A percentile compares a stretch with the other conserved stretches of the same genome.
phyloP scores from a whole-genome alignment of 1,140 invertebrate genomes.

The Zaprionus lachaisei region DNA sequence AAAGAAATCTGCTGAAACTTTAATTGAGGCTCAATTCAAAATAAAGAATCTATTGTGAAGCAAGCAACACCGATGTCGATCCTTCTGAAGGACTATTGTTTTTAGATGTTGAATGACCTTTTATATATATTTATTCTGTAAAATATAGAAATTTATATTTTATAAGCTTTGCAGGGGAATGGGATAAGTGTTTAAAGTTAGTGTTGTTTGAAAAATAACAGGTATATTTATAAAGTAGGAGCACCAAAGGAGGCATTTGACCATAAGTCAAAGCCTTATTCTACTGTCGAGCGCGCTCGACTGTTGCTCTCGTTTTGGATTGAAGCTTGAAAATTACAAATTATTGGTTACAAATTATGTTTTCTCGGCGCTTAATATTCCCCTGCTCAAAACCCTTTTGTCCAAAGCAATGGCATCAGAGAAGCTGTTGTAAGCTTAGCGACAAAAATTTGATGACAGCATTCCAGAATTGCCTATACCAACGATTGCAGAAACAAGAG shows the following conservation, averaged over 20 bases:
- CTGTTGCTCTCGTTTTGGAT: neutral
- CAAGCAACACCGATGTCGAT: neutral
- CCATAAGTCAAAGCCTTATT: no score
- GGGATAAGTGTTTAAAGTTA: neutral
- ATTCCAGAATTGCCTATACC: conserved; percentile 30
- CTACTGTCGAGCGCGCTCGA: no score
- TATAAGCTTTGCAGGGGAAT: no score
- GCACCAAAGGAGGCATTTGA: no score
- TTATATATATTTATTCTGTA: neutral
- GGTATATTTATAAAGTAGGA: no score
- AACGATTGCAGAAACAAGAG: conserved; percentile 7
- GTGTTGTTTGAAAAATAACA: neutral
- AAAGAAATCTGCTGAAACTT: conserved; percentile 2
- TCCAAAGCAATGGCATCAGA: neutral
- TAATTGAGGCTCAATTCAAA: conserved; percentile 21
- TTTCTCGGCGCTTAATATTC: neutral
- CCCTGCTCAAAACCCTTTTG: neutral
- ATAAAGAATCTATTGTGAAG: neutral
- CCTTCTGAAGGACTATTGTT: neutral
- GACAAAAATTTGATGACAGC: conserved; percentile 8
- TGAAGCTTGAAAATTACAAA: neutral
- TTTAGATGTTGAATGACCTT: neutral
- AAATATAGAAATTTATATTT: neutral
- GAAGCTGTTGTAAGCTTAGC: neutral
- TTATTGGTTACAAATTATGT: conserved; percentile 6